Conservation (phyloP, 2,888 invertebrate species). For the Drosophila kanekoi region DNA sequence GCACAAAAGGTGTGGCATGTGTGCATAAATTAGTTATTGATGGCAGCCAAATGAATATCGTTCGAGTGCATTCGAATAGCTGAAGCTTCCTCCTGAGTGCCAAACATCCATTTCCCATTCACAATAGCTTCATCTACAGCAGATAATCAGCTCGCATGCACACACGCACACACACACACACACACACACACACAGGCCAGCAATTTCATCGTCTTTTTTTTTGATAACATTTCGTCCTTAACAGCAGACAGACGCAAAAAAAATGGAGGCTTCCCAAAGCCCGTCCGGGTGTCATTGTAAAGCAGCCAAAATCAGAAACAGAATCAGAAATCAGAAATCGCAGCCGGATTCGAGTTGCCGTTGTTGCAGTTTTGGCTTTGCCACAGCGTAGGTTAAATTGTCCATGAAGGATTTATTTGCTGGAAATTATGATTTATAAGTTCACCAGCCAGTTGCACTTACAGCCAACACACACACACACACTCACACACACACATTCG, state of each 20-base stretch:
- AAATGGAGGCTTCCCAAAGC: constrained; percentile 9
- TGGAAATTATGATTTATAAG: constrained; percentile 79
- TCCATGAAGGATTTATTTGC: constrained; percentile 77
- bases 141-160: constrained; percentile 7
- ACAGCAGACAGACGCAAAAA: constrained; percentile 27
- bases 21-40: constrained; percentile 18
- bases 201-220: constrained; percentile 32
- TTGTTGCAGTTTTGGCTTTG: constrained; percentile 64
- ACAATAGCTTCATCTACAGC: background rate
- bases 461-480: constrained; percentile 44
- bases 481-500: constrained; percentile 24
- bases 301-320: constrained; percentile 45
- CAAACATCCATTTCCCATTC: background rate
- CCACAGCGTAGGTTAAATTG: constrained; percentile 68
- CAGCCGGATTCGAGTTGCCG: constrained; percentile 45
- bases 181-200: background rate
- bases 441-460: constrained; percentile 63
- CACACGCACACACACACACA: constrained; percentile 6
- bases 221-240: constrained; percentile 37
- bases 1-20: constrained; percentile 18
- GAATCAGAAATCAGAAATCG: constrained; percentile 23
- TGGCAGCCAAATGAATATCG: constrained; percentile 9
- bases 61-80: background rate
- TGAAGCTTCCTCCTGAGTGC: background rate
- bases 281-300: constrained; percentile 29